phyloP scores from a whole-genome alignment of 2,888 invertebrate species.

The Vesta saturnalis region DNA sequence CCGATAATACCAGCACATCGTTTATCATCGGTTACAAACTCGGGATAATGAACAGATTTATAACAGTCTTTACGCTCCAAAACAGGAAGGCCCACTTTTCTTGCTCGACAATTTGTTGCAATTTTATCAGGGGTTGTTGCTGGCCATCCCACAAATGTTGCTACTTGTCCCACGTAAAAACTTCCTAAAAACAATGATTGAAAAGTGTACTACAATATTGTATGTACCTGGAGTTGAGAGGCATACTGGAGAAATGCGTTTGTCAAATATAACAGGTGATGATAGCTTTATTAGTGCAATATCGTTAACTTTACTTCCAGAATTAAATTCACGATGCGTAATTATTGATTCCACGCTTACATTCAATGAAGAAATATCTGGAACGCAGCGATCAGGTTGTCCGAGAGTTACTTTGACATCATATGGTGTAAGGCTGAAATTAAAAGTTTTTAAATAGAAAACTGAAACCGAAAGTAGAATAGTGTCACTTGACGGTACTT shows the following conservation, averaged over 20 bases:
- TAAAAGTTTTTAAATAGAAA: neutral
- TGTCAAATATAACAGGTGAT: slow-evolving; percentile 64
- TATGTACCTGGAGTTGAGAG: slow-evolving; percentile 65
- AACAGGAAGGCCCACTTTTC: slow-evolving; percentile 66
- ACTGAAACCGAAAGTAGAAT: too few species aligned
- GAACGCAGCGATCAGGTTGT: slow-evolving; percentile 65
- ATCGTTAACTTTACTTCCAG: slow-evolving; percentile 66
- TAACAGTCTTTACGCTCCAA: slow-evolving; percentile 62
- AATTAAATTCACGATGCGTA: slow-evolving; percentile 67
- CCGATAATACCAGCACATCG: slow-evolving; percentile 68
- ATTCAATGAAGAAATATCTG: slow-evolving; percentile 64
- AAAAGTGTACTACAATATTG: neutral
- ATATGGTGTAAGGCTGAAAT: slow-evolving; percentile 57
- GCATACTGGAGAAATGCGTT: slow-evolving; percentile 67
- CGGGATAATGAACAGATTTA: slow-evolving; percentile 54
- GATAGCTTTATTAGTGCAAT: slow-evolving; percentile 67
- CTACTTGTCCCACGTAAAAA: slow-evolving; percentile 64
- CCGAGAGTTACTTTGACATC: slow-evolving; percentile 67
- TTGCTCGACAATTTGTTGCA: slow-evolving; percentile 62
- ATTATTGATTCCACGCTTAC: slow-evolving; percentile 65
- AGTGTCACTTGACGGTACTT: too few species aligned
- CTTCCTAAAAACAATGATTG: slow-evolving; percentile 53
- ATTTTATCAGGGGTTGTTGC: slow-evolving; percentile 44
- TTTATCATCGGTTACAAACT: slow-evolving; percentile 63
- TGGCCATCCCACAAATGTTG: slow-evolving; percentile 64